These are phyloP conservation scores for Scolopax bukidnonensis DNA, from an alignment of 2,797 vertebrate species.

Conservation along the genomic window DNA sequence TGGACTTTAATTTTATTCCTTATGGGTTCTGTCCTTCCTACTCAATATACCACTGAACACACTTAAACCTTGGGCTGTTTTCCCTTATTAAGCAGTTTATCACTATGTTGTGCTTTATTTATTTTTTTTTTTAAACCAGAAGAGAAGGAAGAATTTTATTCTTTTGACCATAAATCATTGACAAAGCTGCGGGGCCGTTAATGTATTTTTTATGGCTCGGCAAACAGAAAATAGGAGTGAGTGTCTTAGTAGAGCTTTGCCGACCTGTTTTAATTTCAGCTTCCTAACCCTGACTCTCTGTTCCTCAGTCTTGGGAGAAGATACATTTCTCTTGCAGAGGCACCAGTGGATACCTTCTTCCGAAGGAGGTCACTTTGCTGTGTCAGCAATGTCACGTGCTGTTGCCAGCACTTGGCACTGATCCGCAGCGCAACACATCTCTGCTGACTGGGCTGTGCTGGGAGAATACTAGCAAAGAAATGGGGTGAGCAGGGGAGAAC, in stretches of 20 bases:
- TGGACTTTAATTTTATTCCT: neutral
- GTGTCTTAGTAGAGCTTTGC: constrained; percentile 10
- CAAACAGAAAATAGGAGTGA: constrained; percentile 67
- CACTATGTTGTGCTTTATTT: neutral
- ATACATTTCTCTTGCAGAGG: constrained; percentile 11
- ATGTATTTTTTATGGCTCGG: constrained; percentile 70
- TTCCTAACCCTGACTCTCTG: constrained; percentile 8
- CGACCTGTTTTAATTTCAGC: constrained; percentile 45
- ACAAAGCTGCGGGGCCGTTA: constrained; percentile 43
- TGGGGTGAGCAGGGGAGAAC: neutral
- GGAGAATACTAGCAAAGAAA: constrained; percentile 20
- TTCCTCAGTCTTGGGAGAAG: neutral
- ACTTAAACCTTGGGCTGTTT: constrained; percentile 48
- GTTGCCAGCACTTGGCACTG: constrained; percentile 52
- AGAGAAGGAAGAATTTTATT: constrained; percentile 51
- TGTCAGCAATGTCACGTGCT: constrained; percentile 52
- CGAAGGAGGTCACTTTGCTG: constrained; percentile 39
- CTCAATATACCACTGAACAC: constrained; percentile 13
- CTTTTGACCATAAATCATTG: constrained; percentile 70
- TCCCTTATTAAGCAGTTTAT: constrained; percentile 70
- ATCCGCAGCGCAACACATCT: neutral
- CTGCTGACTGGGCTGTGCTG: constrained; percentile 58
- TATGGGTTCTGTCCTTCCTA: neutral
- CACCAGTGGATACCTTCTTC: neutral
- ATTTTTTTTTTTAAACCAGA: neutral